Base-by-base conservation (phyloP, 2,113 vertebrate species). In the Passer domesticus region DNA sequence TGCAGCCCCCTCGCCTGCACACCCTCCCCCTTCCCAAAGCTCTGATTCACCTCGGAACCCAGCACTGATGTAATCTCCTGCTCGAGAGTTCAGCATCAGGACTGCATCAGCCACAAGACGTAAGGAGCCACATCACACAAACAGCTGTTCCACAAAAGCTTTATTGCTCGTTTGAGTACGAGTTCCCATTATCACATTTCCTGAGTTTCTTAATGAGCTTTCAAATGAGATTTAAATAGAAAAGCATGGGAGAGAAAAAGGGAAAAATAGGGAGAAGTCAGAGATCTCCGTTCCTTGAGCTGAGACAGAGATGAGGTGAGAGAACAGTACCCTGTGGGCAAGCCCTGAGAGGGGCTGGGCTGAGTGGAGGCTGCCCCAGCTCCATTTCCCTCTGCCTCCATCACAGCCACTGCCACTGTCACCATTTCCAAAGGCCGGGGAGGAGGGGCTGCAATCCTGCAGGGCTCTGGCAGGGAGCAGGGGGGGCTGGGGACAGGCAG, bases 141-240 rank as follows among this genome's bases (percentile, higher is more conserved):
- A 94, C 97, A 97, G 97, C 96, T 97, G 97, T 77, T 97, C 96
- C 2, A 92, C 96, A 95, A 90, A 95, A 89, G 94, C 96, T 96
- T 97, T 97, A 97, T 96, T 96, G 95, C 96, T 94, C 67, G 63
- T 94, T 96, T 95, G 94, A 47, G 6, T 96, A 94, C 1, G 24
- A 94, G 90, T 30, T 91, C 94, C 93, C 94, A 95, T 91, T 79
- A 94, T 88, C 86, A 12, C 96, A 96, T 95, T 97, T 95, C 95
- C 90, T 84, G 70, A 90, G 92, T 93, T 93, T 46, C 93, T 93
- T 97, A 97, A 96, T 92, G 96, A 97, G 93, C 83, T 83, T 91
- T 43, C 94, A 94, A 95, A 97, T 93, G 95, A 96, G 96, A 96
- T 95, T 92, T 87, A 88, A 94, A 97, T 92, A 95, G 89, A 83